Percentiles rank a stretch among this genome's conserved stretches.
Conservation (phyloP, 2,113 vertebrate genomes). For the Polypterus senegalus region DNA sequence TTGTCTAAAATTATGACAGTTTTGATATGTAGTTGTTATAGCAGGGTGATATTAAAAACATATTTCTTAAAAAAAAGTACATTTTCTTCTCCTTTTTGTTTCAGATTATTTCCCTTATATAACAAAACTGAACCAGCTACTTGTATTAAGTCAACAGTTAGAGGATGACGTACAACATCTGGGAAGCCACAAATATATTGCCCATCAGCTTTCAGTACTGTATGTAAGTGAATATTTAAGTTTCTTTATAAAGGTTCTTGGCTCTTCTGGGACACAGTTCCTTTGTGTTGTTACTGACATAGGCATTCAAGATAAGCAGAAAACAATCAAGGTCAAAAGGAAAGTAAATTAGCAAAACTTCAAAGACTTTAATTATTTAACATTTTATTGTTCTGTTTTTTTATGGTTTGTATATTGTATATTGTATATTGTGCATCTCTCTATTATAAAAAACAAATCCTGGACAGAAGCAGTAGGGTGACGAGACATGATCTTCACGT, state of each 20-base stretch:
- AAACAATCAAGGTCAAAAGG: constrained; percentile 13
- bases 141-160: constrained; percentile 59
- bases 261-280: constrained; percentile 18
- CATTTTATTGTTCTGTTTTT: no score
- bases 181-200: constrained; percentile 63
- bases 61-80: not conserved
- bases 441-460: no score
- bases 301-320: constrained; percentile 24
- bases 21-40: no score
- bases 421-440: no score
- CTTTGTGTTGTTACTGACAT: constrained; percentile 14
- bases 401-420: no score
- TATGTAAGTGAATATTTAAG: constrained; percentile 42
- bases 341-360: no score
- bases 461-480: no score
- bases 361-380: no score
- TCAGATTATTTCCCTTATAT: constrained; percentile 55
- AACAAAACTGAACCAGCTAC: constrained; percentile 57
- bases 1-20: no score
- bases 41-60: no score
- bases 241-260: constrained; percentile 19
- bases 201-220: constrained; percentile 62
- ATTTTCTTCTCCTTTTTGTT: constrained; percentile 15
- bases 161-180: constrained; percentile 59
- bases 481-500: no score